Conservation (phyloP, 2,113 vertebrate species). For the Anoplopoma fimbria region DNA sequence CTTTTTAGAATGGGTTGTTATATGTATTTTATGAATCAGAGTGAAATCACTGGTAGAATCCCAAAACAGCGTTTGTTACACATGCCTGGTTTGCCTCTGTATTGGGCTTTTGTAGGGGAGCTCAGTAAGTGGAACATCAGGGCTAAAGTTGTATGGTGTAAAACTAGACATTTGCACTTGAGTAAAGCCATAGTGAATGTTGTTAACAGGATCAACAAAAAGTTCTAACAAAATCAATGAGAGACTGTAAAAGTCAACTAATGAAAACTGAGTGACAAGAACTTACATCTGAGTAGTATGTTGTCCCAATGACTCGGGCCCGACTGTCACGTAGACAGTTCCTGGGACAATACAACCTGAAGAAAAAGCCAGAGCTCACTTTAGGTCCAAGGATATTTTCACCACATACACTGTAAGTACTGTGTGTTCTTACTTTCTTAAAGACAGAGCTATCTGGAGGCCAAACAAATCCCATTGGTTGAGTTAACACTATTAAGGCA, state of each 20-base stretch:
- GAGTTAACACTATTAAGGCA: not conserved
- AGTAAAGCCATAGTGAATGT: not conserved
- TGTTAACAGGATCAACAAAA: not conserved
- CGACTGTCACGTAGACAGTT: slow-evolving; percentile 90
- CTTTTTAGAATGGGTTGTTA: not conserved
- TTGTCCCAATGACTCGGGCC: slow-evolving; percentile 90
- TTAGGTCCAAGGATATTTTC: not conserved
- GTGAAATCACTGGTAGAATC: not conserved
- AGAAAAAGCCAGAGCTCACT: slow-evolving; percentile 1
- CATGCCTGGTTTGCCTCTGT: not conserved
- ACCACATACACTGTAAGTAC: not conserved
- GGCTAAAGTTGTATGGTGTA: not conserved
- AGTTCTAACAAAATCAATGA: not conserved
- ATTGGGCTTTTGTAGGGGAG: not conserved
- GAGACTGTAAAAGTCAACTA: not conserved
- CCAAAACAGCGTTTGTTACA: not conserved
- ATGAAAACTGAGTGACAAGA: not conserved
- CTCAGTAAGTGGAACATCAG: not conserved
- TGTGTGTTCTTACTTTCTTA: not conserved
- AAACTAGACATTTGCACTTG: not conserved
- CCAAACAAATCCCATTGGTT: not conserved
- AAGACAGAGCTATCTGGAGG: not conserved
- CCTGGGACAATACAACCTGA: slow-evolving; percentile 93
- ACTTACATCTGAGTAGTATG: slow-evolving; percentile 95
- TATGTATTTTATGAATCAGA: not conserved